Evolutionary conservation across 2,797 vertebrate genomes (phyloP).

Genomic region (Xerus rutilus): DNA sequence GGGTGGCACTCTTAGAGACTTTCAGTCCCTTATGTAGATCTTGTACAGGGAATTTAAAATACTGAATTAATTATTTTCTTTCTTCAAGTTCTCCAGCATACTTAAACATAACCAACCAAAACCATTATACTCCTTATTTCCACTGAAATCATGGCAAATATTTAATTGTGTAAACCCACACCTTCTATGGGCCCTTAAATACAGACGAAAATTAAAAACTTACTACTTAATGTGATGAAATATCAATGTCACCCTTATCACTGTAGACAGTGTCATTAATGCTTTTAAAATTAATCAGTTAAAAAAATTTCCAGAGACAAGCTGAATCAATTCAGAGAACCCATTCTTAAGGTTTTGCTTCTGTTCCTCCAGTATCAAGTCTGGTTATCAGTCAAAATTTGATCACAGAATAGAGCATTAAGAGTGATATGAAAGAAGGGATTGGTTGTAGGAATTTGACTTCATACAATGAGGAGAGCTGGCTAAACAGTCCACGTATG

Average conservation of each 20-base stretch:
- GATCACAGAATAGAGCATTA: not conserved
- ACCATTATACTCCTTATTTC: not conserved
- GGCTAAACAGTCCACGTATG: no score
- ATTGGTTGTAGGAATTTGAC: not conserved
- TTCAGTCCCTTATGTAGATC: not conserved
- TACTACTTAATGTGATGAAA: not conserved
- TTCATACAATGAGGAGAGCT: not conserved
- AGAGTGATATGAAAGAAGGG: not conserved
- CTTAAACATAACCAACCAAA: not conserved
- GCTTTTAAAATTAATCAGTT: not conserved
- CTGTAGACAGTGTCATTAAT: not conserved
- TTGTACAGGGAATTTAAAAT: not conserved
- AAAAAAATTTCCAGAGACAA: not conserved
- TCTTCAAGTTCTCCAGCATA: not conserved
- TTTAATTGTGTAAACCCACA: not conserved
- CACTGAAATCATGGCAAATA: not conserved
- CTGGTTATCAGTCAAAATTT: not conserved
- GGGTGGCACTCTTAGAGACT: not conserved
- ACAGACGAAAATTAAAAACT: conserved; percentile 41
- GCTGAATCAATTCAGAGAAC: not conserved
- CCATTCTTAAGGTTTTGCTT: not conserved
- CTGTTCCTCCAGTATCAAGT: not conserved
- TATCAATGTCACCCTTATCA: not conserved
- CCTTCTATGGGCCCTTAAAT: not conserved
- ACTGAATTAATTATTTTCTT: not conserved